Percentiles rank a stretch among this genome's conserved stretches.
phyloP scores from a whole-genome alignment of 2,797 vertebrate genomes.

The Ciconia nigra region DNA sequence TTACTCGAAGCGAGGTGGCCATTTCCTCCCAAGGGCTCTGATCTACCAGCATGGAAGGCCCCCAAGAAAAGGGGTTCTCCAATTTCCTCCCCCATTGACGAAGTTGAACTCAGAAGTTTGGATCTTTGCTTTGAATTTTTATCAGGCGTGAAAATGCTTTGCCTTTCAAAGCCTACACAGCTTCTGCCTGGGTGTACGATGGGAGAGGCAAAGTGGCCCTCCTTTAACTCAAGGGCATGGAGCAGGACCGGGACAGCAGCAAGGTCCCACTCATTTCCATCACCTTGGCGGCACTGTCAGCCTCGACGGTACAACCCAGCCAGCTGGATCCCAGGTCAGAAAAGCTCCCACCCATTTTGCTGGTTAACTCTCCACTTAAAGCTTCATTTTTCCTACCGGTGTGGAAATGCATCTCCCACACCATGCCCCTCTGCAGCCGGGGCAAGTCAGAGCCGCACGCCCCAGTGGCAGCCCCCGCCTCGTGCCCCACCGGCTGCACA shows the following conservation, averaged over 20 bases:
- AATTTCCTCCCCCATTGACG: background rate
- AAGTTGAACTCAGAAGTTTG: background rate
- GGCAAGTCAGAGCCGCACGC: background rate
- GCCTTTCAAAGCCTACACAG: background rate
- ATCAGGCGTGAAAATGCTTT: rapidly evolving
- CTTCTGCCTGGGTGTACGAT: rapidly evolving
- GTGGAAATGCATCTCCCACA: background rate
- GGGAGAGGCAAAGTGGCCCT: background rate
- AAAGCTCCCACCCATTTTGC: background rate
- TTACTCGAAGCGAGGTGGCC: background rate
- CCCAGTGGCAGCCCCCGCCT: background rate
- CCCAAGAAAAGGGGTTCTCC: background rate
- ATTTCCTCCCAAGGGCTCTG: background rate
- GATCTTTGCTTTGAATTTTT: background rate
- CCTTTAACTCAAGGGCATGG: rapidly evolving
- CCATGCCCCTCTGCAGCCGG: background rate
- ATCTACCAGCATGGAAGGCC: background rate
- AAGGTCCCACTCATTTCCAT: background rate
- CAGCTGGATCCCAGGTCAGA: background rate
- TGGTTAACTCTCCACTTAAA: background rate
- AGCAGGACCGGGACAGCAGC: background rate
- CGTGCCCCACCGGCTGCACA: rapidly evolving
- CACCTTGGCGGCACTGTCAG: background rate
- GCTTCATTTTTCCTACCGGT: background rate
- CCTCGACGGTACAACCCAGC: background rate